Percentiles rank a stretch among this genome's conserved stretches.
Conservation (phyloP, 2,113 vertebrate genomes). For the Anarrhichthys ocellatus region DNA sequence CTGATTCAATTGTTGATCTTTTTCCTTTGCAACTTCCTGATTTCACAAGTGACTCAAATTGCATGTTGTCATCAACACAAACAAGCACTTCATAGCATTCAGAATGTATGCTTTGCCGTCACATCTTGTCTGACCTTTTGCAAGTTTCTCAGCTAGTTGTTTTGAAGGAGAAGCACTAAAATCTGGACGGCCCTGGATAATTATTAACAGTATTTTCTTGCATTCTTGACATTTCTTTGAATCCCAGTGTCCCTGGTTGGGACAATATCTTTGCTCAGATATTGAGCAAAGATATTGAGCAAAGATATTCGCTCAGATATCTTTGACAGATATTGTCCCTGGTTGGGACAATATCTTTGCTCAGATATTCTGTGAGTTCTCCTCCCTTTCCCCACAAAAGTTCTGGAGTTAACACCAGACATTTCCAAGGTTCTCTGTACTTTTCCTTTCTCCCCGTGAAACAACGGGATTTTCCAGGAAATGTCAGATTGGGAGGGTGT, state of each 20-base stretch:
- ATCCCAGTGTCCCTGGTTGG: constrained; percentile 58
- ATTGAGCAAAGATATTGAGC: too few relatives aligned
- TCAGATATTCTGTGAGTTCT: constrained; percentile 64
- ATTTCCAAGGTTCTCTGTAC: constrained; percentile 79
- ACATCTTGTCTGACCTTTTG: neutral
- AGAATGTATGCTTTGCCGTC: constrained; percentile 13
- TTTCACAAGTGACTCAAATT: constrained; percentile 23
- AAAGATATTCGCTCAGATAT: too few relatives aligned
- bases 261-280: constrained; percentile 67
- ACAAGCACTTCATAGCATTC: neutral
- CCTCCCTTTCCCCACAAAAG: constrained; percentile 76
- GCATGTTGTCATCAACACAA: constrained; percentile 18
- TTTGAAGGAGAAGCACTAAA: constrained; percentile 5
- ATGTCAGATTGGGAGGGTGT: constrained; percentile 83
- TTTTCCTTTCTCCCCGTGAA: constrained; percentile 85
- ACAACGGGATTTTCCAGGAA: constrained; percentile 87
- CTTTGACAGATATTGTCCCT: constrained; percentile 18
- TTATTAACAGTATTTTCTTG: neutral
- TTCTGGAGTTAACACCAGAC: constrained; percentile 72
- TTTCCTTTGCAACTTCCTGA: constrained; percentile 21
- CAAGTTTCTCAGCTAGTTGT: neutral
- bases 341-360: constrained; percentile 63
- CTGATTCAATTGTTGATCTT: constrained; percentile 19
- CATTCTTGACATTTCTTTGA: constrained; percentile 80
- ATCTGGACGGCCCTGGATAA: neutral